A percentile compares a stretch with the other conserved stretches of the same genome.
These are phyloP conservation scores for Capitella teleta DNA, from an alignment of 1,140 invertebrate species.

Conservation along the genomic window DNA sequence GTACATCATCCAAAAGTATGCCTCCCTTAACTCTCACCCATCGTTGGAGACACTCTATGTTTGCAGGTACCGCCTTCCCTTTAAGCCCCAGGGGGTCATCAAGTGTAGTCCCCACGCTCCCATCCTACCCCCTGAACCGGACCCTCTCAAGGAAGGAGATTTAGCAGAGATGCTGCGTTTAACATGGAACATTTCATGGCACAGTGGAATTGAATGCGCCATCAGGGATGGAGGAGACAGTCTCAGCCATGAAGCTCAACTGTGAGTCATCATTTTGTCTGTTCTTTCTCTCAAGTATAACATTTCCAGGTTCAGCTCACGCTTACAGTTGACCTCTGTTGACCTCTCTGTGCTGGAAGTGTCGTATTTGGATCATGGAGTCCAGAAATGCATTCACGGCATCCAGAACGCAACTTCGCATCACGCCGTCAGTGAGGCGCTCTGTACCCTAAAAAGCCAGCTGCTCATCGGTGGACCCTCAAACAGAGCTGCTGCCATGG, in stretches of 20 bases:
- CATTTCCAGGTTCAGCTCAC: slow-evolving; percentile 21
- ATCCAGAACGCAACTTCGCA: slow-evolving; percentile 32
- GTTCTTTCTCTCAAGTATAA: background rate
- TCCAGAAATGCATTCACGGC: slow-evolving; percentile 20
- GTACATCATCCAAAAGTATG: background rate
- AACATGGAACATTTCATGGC: slow-evolving; percentile 36
- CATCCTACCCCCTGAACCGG: slow-evolving; percentile 17
- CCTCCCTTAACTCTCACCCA: too few relatives aligned
- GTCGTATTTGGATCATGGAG: slow-evolving; percentile 19
- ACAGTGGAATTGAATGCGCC: slow-evolving; percentile 20
- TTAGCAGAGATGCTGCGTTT: slow-evolving; percentile 29
- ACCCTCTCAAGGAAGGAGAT: slow-evolving; percentile 20
- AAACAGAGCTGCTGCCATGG: too few relatives aligned
- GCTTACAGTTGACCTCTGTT: slow-evolving; percentile 20
- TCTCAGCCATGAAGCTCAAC: background rate
- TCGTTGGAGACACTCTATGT: too few relatives aligned
- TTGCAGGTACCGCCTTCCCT: slow-evolving; percentile 26
- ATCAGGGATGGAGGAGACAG: background rate
- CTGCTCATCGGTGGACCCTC: too few relatives aligned
- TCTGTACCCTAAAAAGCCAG: too few relatives aligned
- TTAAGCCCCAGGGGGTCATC: slow-evolving; percentile 24
- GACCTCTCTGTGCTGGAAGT: slow-evolving; percentile 21
- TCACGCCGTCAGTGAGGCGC: slow-evolving; percentile 19
- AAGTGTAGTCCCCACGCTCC: slow-evolving; percentile 21
- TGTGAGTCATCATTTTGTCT: slow-evolving; percentile 1